These are phyloP conservation scores for Nasonia giraulti DNA, from an alignment of 1,140 invertebrate species.

Conservation along the genomic window DNA sequence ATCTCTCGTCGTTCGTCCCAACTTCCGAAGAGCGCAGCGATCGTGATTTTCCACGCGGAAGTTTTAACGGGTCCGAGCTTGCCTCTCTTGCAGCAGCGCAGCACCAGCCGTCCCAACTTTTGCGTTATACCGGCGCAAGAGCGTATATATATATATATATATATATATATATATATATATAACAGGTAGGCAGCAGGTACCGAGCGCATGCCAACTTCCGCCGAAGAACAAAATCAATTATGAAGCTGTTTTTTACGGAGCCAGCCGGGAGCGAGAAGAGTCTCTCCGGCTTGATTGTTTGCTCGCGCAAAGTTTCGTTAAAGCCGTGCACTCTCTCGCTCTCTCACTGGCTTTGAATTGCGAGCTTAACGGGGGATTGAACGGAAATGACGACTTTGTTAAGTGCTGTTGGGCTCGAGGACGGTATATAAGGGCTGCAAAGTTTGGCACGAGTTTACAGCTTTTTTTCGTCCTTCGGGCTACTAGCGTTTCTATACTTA, in stretches of 20 bases:
- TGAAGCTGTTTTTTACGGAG: conserved; percentile 53
- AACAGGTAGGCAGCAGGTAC: neutral
- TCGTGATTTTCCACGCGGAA: conserved; percentile 64
- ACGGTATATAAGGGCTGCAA: neutral
- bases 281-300: conserved; percentile 54
- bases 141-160: conserved; percentile 15
- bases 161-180: neutral
- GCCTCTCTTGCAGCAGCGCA: neutral
- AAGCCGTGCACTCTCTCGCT: neutral
- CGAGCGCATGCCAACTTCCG: conserved; percentile 63
- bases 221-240: conserved; percentile 68
- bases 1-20: conserved; percentile 27
- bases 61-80: conserved; percentile 66
- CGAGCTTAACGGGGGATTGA: conserved; percentile 30
- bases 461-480: neutral
- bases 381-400: conserved; percentile 33
- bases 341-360: conserved; percentile 23
- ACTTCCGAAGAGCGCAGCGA: conserved; percentile 32
- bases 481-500: neutral
- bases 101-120: conserved; percentile 55
- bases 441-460: neutral
- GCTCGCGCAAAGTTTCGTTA: conserved; percentile 42
- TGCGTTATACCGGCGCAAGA: conserved; percentile 53
- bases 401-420: neutral
- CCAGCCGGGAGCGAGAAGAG: conserved; percentile 43